Evolutionary conservation across 2,888 invertebrate genomes (phyloP), one percentile per base, ranked within the genome.

Genomic region (Dryococelus australis): DNA sequence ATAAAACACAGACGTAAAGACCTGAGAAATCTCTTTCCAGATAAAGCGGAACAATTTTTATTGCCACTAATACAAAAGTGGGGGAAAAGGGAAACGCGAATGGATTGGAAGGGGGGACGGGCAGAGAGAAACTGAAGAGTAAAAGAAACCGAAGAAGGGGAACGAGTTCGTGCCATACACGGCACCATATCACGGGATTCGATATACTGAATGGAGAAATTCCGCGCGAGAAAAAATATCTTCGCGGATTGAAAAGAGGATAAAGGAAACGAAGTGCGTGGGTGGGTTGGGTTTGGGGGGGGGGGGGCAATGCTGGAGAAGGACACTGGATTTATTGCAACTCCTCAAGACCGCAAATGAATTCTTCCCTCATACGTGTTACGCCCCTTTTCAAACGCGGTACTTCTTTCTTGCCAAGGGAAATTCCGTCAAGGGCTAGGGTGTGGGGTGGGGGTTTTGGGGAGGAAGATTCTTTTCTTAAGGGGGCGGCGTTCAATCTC

Each of bases 301-400:
- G 24, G 65, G 65, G 65, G 65, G 10, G n/a, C 65, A 65, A 24
- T 65, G 65, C 10, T 83, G 28, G 83, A 20, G 83, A 83, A 28
- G 35, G 83, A 83, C 83, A 83, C 83, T 28, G 83, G 43, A 83
- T 83, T 83, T 83, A 83, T 83, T 83, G 83, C 83, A 83, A 28
- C 35, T 83, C 83, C 83, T 83, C 83, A 83, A 83, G 83, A 83
- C 83, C 83, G 83, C 83, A 83, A 83, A 83, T 83, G 83, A 83
- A 83, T 83, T 83, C 83, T 83, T 83, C 83, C 83, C 83, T 83
- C 83, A 83, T 83, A 83, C 83, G 43, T 43, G 83, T 43, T 35
- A 83, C 28, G 83, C 83, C 83, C 83, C 43, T 83, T 83, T 83
- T 65, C 83, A 83, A 83, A 83, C 83, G 83, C 13, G 43, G 83